Base-by-base conservation (phyloP, 2,113 vertebrate species). In the Phalacrocorax brasilianus region DNA sequence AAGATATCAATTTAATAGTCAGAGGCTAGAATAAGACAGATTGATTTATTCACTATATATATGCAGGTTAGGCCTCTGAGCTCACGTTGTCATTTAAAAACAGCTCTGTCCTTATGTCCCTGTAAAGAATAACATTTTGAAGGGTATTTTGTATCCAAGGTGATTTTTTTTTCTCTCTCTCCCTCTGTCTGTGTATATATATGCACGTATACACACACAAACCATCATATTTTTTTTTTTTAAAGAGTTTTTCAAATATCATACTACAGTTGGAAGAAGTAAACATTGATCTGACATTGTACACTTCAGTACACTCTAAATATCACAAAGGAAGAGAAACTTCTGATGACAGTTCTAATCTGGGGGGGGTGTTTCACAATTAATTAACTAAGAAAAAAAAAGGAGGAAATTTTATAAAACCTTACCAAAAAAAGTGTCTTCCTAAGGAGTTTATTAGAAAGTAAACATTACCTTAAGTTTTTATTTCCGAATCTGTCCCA, bases 41-140 rank as follows among this genome's bases (percentile, higher is more conserved):
- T 87, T 87, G 88, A 91, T 95, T 96, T 96, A 88, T 92, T 96
- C 61, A 83, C 24, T 76, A 35, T 52, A 62, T 87, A 58, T 71
- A 73, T 73, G 17, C 44, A 86, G 59, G 45, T 83, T 92, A 88
- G 40, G 33, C 30, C 15, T 94, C 30, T 76, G 58, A 90, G 55
- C 53, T 82, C 59, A 75, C 0, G 0, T 53, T 92, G 50, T 49
- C 47, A 49, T 95, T 96, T 94, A 76, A 82, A 95, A 95, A 30
- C 8, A 32, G 11, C 10, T 90, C 87, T 84, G 21, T 87, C 61
- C 70, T 71, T 68, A 83, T 63, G 65, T 30, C 47, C 20, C 38
- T 44, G 5, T 52, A 83, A 89, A 74, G 45, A 91, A 67, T 47
- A 66, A 83, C 53, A 4, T 62, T 86, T 78, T 85, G 44, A 93